Evolutionary conservation across 2,113 vertebrate genomes (phyloP).

Genomic region (Hystrix cristata): DNA sequence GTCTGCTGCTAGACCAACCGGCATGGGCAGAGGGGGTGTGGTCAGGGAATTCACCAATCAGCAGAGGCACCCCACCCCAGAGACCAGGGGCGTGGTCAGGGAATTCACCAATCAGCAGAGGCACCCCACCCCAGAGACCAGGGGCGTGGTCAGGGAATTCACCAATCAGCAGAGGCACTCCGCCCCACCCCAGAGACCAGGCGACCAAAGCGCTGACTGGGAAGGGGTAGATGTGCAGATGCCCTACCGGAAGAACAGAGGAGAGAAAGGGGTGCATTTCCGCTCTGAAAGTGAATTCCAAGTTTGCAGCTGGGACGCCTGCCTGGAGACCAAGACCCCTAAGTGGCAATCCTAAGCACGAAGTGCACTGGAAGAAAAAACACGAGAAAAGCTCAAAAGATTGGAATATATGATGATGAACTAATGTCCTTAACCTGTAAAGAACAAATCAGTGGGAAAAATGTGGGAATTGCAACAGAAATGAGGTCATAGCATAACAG

Average conservation of each 20-base stretch:
- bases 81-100: too few species aligned
- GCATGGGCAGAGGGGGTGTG: background rate
- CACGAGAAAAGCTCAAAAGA: background rate
- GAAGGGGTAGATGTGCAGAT: accelerated
- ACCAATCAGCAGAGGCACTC: too few species aligned
- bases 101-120: too few species aligned
- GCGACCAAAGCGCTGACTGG: too few species aligned
- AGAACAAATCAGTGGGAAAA: background rate
- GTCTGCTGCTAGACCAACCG: background rate
- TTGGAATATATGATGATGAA: too few species aligned
- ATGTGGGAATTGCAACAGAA: background rate
- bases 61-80: background rate
- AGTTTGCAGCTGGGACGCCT: background rate
- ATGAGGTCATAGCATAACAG: background rate
- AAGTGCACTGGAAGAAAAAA: background rate
- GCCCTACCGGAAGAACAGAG: background rate
- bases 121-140: too few species aligned
- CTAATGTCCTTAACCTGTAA: background rate
- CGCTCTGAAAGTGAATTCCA: background rate
- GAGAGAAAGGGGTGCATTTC: background rate
- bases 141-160: too few species aligned
- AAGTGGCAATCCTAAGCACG: too few species aligned
- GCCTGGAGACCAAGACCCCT: background rate
- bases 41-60: background rate
- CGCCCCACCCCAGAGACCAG: background rate